Conservation (phyloP, 2,113 vertebrate genomes). For the Pollimyrus isidori region DNA sequence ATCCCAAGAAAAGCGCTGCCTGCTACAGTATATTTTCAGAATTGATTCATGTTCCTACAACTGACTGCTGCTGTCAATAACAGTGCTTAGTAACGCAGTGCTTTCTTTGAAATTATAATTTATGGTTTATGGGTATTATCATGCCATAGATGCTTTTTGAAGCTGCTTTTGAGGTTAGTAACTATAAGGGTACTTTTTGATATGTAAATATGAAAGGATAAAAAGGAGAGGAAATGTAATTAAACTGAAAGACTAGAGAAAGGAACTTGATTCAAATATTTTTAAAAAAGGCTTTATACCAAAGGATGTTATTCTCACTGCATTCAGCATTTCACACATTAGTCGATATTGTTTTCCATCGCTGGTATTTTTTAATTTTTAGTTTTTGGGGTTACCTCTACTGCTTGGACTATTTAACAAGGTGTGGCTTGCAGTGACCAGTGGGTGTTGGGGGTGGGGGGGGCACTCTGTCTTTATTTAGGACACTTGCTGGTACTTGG, state of each 20-base stretch:
- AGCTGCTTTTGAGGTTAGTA: constrained; percentile 32
- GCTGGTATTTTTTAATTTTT: neutral
- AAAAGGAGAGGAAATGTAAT: constrained; percentile 34
- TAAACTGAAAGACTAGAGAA: constrained; percentile 31
- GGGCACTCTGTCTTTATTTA: neutral
- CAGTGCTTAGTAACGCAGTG: constrained; percentile 33
- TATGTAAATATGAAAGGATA: constrained; percentile 41
- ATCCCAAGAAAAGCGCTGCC: constrained; percentile 29
- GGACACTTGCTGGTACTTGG: constrained; percentile 7
- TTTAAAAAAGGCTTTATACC: neutral
- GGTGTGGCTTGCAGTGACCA: neutral
- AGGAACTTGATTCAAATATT: neutral
- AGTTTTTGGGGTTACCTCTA: neutral
- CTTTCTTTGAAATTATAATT: constrained; percentile 52
- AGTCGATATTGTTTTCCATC: neutral
- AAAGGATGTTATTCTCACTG: neutral
- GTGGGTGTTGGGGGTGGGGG: neutral
- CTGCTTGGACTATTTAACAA: neutral
- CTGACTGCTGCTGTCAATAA: constrained; percentile 49
- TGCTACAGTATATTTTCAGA: constrained; percentile 34
- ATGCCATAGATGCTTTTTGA: constrained; percentile 22
- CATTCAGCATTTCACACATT: neutral
- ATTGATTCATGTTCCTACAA: constrained; percentile 39
- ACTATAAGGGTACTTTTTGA: constrained; percentile 33
- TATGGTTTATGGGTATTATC: constrained; percentile 44